These are phyloP conservation scores for Contarinia nasturtii DNA, from an alignment of 1,140 invertebrate genomes.

Conservation along the genomic window DNA sequence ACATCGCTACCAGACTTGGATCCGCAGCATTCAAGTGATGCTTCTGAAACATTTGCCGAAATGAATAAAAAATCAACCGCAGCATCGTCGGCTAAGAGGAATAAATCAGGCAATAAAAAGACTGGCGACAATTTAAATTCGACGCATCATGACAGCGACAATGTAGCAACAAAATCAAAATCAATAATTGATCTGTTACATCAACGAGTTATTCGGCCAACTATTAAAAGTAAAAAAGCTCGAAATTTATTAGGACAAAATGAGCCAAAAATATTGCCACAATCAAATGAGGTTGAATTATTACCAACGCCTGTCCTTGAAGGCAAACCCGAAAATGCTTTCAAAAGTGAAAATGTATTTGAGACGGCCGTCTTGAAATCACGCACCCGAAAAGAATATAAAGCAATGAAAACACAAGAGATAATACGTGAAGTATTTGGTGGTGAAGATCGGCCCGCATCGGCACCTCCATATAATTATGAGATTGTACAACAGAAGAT, in stretches of 20 bases:
- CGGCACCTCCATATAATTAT: constrained; percentile 30
- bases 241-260: background rate
- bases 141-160: background rate
- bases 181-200: constrained; percentile 22
- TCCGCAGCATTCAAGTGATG: constrained; percentile 15
- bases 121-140: constrained; percentile 4
- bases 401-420: constrained; percentile 50
- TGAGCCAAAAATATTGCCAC: constrained; percentile 1
- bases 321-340: constrained; percentile 8
- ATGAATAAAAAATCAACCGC: constrained; percentile 4
- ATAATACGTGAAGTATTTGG: constrained; percentile 65
- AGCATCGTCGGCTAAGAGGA: background rate
- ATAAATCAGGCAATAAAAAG: constrained; percentile 11
- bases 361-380: constrained; percentile 51
- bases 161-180: constrained; percentile 3
- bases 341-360: constrained; percentile 33
- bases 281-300: constrained; percentile 32
- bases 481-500: constrained; percentile 9
- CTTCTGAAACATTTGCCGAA: constrained; percentile 4
- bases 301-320: constrained; percentile 33
- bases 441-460: constrained; percentile 39
- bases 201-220: constrained; percentile 8
- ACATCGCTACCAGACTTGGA: constrained; percentile 58
- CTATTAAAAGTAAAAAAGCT: background rate
- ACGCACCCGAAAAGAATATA: constrained; percentile 53